phyloP scores from a whole-genome alignment of 2,888 invertebrate genomes.

The Branchellion lobata region DNA sequence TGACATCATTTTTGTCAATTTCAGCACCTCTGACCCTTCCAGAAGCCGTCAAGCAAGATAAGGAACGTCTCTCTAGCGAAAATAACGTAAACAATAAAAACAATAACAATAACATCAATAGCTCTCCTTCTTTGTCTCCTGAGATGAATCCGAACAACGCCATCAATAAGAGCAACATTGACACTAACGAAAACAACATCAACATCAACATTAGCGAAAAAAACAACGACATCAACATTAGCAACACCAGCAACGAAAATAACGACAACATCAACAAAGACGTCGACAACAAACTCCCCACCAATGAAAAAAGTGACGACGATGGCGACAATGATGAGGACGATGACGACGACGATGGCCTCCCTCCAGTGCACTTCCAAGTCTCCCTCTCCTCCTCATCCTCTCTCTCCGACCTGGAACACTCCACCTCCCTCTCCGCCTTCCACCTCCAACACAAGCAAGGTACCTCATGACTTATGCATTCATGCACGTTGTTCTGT shows the following conservation, averaged over 20 bases:
- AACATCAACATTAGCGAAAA: background rate
- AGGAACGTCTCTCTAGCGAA: no score
- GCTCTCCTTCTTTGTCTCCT: no score
- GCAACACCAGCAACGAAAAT: background rate
- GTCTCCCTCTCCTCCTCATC: slow-evolving; percentile 43
- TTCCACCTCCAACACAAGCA: slow-evolving; percentile 37
- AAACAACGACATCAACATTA: background rate
- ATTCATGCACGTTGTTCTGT: background rate
- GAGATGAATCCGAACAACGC: no score
- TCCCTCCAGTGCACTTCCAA: slow-evolving; percentile 48
- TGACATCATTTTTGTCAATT: no score
- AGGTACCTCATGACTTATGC: background rate
- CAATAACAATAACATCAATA: no score
- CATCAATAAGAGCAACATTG: no score
- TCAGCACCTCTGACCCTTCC: no score
- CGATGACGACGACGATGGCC: slow-evolving; percentile 6
- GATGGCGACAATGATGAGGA: background rate
- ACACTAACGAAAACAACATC: no score
- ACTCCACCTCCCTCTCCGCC: slow-evolving; percentile 16
- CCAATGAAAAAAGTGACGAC: background rate
- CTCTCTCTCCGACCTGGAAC: background rate
- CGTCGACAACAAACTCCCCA: background rate
- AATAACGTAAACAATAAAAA: no score
- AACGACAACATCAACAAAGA: background rate
- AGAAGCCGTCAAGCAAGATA: no score